phyloP scores from a whole-genome alignment of 2,113 vertebrate genomes.

The Corythornis vintsioides region DNA sequence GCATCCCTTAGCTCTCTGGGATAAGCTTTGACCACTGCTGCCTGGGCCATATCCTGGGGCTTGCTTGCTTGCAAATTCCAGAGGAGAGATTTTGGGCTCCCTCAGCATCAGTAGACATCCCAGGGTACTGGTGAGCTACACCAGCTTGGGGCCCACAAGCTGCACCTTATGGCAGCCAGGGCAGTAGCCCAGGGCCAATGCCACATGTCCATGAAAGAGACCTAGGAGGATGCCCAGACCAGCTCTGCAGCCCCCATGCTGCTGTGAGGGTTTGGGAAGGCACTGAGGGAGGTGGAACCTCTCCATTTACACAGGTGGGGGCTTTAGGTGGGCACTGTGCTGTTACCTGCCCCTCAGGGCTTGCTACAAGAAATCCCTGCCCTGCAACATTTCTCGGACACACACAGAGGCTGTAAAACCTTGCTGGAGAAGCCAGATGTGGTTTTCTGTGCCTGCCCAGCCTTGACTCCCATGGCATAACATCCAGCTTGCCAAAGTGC shows the following conservation, averaged over 20 bases:
- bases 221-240: neutral
- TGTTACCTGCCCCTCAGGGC: neutral
- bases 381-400: slow-evolving; percentile 34
- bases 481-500: neutral
- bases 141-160: neutral
- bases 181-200: fast-evolving
- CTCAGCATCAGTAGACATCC: fast-evolving
- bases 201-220: neutral
- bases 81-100: neutral
- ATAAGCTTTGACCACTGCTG: neutral
- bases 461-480: neutral
- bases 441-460: neutral
- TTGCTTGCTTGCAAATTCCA: neutral
- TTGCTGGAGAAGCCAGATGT: neutral
- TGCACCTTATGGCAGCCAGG: neutral
- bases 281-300: neutral
- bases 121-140: neutral
- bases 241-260: fast-evolving
- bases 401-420: slow-evolving; percentile 9
- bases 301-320: neutral
- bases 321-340: neutral
- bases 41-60: neutral
- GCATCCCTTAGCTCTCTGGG: neutral
- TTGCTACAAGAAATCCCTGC: slow-evolving; percentile 55
- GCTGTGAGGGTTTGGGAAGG: neutral